Percentiles rank a stretch among this genome's conserved stretches.
Conservation (phyloP, 2,797 vertebrate genomes). For the Pipistrellus pygmaeus region DNA sequence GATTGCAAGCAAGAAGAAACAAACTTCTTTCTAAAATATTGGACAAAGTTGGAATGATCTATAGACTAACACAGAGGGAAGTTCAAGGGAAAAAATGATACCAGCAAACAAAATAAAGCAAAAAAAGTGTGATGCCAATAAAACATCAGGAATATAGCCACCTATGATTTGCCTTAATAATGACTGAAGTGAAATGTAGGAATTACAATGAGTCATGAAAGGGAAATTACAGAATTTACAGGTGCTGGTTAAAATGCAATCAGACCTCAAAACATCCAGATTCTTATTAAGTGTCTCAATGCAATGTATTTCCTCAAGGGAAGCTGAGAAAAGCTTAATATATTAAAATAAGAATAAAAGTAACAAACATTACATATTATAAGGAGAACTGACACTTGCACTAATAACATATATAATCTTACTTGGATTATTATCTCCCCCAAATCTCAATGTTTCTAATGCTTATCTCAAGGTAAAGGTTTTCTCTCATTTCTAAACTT, state of each 20-base stretch:
- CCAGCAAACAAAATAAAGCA: not conserved
- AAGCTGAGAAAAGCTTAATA: slow-evolving; percentile 24
- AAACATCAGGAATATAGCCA: not conserved
- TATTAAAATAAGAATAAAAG: slow-evolving; percentile 48
- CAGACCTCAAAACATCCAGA: slow-evolving; percentile 43
- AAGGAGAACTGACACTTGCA: not conserved
- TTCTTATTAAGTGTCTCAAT: slow-evolving; percentile 42
- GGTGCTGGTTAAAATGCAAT: slow-evolving; percentile 42
- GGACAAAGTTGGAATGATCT: not conserved
- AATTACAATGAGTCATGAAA: slow-evolving; percentile 60
- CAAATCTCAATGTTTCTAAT: not conserved
- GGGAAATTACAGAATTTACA: slow-evolving; percentile 44
- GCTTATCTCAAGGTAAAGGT: not conserved
- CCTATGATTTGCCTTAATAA: slow-evolving; percentile 49
- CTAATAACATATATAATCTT: not conserved
- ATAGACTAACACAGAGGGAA: not conserved
- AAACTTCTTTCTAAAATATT: not conserved
- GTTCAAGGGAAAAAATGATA: slow-evolving; percentile 4
- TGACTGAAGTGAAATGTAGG: slow-evolving; percentile 4
- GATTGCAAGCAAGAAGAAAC: slow-evolving; percentile 8
- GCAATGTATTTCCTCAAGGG: slow-evolving; percentile 38
- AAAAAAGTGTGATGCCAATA: not conserved
- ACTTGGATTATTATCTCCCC: not conserved
- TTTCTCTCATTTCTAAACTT: slow-evolving; percentile 48
- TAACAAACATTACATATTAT: not conserved